A percentile compares a stretch with the other conserved stretches of the same genome.
Conservation (phyloP, 2,888 invertebrate genomes). For the Cataglyphis albicans region DNA sequence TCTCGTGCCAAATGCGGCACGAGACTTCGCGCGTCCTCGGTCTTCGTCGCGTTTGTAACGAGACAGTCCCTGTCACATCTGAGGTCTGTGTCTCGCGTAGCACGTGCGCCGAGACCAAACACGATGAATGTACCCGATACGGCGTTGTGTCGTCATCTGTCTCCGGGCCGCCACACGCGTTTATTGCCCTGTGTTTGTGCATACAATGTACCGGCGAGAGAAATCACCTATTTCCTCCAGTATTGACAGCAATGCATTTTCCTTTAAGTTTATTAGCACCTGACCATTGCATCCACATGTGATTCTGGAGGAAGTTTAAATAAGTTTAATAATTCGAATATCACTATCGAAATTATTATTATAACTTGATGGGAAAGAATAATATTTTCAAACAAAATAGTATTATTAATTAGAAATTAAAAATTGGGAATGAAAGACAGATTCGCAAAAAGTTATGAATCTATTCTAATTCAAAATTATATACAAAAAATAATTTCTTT, state of each 20-base stretch:
- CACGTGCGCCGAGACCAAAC: slow-evolving; percentile 56
- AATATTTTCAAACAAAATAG: no score
- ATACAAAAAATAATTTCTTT: background rate
- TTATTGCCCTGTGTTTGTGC: slow-evolving; percentile 51
- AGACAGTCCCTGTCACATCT: slow-evolving; percentile 29
- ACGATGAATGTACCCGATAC: slow-evolving; percentile 65
- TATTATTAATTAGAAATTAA: background rate
- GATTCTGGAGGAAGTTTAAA: background rate
- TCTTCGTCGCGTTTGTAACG: slow-evolving; percentile 24
- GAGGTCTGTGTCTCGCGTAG: slow-evolving; percentile 46
- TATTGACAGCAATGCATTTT: background rate
- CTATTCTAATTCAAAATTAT: background rate
- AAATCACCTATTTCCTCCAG: slow-evolving; percentile 23
- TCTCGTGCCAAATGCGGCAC: slow-evolving; percentile 60
- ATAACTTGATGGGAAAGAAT: no score
- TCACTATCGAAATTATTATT: no score
- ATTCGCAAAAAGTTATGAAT: slow-evolving; percentile 2
- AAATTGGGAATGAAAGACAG: background rate
- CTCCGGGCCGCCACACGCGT: slow-evolving; percentile 40
- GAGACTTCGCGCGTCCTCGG: slow-evolving; percentile 39
- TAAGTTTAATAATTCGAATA: no score
- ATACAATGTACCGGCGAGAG: slow-evolving; percentile 34
- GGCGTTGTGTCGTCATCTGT: slow-evolving; percentile 53
- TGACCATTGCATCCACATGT: background rate
- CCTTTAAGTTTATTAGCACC: background rate